Percentiles rank a stretch among this genome's conserved stretches.
Conservation (phyloP, 2,113 vertebrate species). For the Ahaetulla prasina region DNA sequence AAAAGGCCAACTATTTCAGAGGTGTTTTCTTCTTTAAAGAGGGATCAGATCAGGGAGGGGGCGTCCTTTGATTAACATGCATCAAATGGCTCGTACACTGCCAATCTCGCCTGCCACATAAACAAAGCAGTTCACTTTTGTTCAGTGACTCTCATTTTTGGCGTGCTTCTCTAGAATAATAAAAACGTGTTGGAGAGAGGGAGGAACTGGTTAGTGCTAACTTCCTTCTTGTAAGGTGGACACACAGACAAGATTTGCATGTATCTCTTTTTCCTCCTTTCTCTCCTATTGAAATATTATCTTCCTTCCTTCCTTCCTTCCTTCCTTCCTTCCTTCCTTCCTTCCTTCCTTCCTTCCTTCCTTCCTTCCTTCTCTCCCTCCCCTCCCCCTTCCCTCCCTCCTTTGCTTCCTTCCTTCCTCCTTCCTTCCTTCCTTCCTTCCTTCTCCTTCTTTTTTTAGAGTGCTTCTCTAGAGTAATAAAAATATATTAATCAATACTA, state of each 20-base stretch:
- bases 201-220: not conserved
- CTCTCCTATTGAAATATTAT: not conserved
- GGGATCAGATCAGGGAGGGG: not conserved
- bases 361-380: not conserved
- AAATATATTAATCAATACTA: not conserved
- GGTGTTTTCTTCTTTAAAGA: not conserved
- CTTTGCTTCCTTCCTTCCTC: not conserved
- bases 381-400: not conserved
- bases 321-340: not conserved
- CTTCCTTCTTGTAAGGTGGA: not conserved
- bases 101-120: not conserved
- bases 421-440: not conserved
- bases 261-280: not conserved
- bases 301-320: not conserved
- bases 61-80: not conserved
- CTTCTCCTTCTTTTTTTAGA: not conserved
- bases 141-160: not conserved
- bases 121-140: not conserved
- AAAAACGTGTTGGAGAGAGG: not conserved
- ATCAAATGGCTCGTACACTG: not conserved
- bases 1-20: too few relatives aligned
- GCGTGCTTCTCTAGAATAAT: not conserved
- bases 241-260: not conserved
- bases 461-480: not conserved
- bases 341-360: not conserved